Percentiles rank a stretch among this genome's conserved stretches.
These are phyloP conservation scores for Osmoderma eremita DNA, from an alignment of 2,888 invertebrate species.

Conservation along the genomic window DNA sequence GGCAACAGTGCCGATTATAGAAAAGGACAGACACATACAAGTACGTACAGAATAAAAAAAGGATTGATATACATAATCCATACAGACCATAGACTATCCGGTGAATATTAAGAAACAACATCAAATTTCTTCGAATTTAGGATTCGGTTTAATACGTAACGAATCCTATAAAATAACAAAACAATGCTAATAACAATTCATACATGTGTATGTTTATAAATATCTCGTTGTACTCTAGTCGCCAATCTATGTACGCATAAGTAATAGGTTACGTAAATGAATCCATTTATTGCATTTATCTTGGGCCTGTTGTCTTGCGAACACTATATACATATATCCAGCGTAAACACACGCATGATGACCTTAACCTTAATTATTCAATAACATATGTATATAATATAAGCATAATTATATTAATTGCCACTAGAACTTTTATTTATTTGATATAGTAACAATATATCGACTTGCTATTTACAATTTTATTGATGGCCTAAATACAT, in stretches of 20 bases:
- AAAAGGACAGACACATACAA: too few species aligned
- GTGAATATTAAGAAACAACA: too few species aligned
- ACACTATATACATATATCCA: neutral
- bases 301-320: neutral
- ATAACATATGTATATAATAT: slow-evolving; percentile 15
- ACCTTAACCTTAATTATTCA: slow-evolving; percentile 33
- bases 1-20: too few species aligned
- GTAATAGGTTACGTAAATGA: slow-evolving; percentile 12
- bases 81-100: too few species aligned
- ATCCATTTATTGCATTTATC: slow-evolving; percentile 3
- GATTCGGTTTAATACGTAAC: neutral
- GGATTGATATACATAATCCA: too few species aligned
- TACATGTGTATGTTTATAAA: neutral
- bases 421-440: slow-evolving; percentile 4
- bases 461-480: slow-evolving; percentile 16
- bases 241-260: neutral
- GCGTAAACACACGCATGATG: neutral
- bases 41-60: too few species aligned
- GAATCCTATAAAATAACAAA: neutral
- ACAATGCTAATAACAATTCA: neutral
- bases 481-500: slow-evolving; percentile 28
- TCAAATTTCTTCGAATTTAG: neutral
- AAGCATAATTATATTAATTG: slow-evolving; percentile 23
- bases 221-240: neutral
- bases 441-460: slow-evolving; percentile 13